Conservation (phyloP, 2,797 vertebrate genomes). For the Onychomys torridus region DNA sequence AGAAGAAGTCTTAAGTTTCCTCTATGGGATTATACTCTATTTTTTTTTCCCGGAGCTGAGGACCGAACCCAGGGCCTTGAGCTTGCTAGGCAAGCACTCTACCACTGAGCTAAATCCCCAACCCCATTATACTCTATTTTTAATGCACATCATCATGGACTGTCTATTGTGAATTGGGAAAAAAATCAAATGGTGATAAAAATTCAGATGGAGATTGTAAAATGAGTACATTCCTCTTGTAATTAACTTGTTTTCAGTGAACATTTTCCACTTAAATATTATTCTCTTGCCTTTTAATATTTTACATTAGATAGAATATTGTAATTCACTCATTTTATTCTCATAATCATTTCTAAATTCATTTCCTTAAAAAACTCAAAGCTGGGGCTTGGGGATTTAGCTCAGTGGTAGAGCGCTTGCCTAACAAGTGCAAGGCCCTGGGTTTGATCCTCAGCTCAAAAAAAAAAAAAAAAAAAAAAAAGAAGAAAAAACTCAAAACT, state of each 20-base stretch:
- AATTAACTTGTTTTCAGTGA: slow-evolving; percentile 43
- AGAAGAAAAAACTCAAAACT: background rate
- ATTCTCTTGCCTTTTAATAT: background rate
- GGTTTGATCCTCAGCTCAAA: too few relatives aligned
- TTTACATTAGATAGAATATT: slow-evolving; percentile 47
- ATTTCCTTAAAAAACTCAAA: slow-evolving; percentile 1
- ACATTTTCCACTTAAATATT: slow-evolving; percentile 24
- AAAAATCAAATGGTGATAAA: slow-evolving; percentile 24
- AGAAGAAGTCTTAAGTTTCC: background rate
- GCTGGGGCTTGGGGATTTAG: too few relatives aligned
- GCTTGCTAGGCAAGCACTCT: too few relatives aligned
- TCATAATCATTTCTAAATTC: background rate
- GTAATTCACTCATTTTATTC: background rate
- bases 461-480: too few relatives aligned
- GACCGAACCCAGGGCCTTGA: too few relatives aligned
- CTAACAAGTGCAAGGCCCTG: too few relatives aligned
- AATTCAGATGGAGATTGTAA: background rate
- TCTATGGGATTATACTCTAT: background rate
- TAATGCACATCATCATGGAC: background rate
- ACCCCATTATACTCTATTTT: background rate
- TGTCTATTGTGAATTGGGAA: background rate
- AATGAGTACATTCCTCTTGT: background rate
- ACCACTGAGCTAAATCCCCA: too few relatives aligned
- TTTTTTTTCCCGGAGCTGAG: too few relatives aligned
- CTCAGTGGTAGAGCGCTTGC: too few relatives aligned